Conservation (phyloP, 2,888 invertebrate species). For the Antheraea yamamai region DNA sequence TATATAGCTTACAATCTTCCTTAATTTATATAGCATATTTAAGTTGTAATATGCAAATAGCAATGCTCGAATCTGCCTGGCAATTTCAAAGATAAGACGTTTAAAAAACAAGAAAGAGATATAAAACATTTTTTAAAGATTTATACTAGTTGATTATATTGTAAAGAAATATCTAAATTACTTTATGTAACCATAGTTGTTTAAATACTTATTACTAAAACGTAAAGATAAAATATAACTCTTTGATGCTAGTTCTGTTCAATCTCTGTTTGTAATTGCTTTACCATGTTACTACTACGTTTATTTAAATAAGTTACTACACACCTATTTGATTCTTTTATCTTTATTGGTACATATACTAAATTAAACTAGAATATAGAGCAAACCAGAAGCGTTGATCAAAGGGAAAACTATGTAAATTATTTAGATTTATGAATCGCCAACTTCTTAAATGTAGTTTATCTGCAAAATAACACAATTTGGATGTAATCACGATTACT, state of each 20-base stretch:
- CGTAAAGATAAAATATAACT: not conserved
- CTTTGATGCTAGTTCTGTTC: not conserved
- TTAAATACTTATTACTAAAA: not conserved
- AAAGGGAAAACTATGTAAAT: conserved; percentile 8
- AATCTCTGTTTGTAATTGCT: not conserved
- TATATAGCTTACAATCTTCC: too few species aligned
- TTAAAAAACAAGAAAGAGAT: too few species aligned
- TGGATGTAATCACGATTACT: not conserved
- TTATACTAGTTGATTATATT: too few species aligned
- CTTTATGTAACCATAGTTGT: too few species aligned
- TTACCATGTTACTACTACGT: not conserved
- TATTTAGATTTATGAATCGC: conserved; percentile 14
- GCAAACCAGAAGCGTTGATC: conserved; percentile 12
- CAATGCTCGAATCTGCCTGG: too few species aligned
- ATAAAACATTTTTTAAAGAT: too few species aligned
- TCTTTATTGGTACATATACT: not conserved
- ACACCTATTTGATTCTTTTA: conserved; percentile 6
- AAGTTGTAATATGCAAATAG: too few species aligned
- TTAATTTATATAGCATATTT: too few species aligned
- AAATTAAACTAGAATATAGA: conserved; percentile 9
- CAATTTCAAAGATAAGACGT: too few species aligned
- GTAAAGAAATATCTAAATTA: too few species aligned
- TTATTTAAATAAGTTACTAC: not conserved
- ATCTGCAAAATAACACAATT: not conserved
- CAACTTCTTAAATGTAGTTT: not conserved